Evolutionary conservation across 2,888 invertebrate species (phyloP).

Genomic region (Piscicola geometra): DNA sequence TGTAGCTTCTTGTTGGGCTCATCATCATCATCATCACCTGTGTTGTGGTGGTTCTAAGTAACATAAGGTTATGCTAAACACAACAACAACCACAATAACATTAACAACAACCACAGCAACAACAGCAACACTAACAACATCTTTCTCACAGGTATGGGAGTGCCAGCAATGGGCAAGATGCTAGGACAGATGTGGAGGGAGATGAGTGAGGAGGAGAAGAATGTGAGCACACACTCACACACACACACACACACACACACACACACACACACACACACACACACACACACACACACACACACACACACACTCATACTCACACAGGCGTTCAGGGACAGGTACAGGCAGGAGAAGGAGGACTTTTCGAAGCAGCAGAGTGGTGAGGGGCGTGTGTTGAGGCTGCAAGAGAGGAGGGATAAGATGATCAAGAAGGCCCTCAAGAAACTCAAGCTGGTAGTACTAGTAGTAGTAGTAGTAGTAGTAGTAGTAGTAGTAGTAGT

Average conservation of each 20-base stretch:
- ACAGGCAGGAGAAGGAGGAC: neutral
- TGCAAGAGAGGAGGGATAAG: slow-evolving; percentile 3
- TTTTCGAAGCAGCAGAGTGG: neutral
- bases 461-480: slow-evolving; percentile 37
- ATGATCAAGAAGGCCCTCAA: neutral
- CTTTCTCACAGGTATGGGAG: slow-evolving; percentile 15
- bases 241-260: slow-evolving; percentile 18
- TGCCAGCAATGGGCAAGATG: slow-evolving; percentile 20
- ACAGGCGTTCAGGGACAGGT: neutral
- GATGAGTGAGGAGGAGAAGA: slow-evolving; percentile 27
- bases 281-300: slow-evolving; percentile 10
- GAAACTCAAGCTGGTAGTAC: slow-evolving; percentile 10
- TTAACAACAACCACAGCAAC: no score
- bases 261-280: slow-evolving; percentile 17
- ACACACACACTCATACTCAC: neutral
- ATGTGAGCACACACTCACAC: slow-evolving; percentile 2
- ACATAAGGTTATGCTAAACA: no score
- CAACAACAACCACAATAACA: no score
- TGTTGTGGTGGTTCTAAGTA: no score
- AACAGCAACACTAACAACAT: no score
- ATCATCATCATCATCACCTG: neutral
- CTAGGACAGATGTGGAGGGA: slow-evolving; percentile 30
- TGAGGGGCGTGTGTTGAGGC: neutral
- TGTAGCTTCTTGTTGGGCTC: neutral
- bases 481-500: slow-evolving; percentile 36